phyloP scores from a whole-genome alignment of 2,797 vertebrate species.

The Momotus momota region DNA sequence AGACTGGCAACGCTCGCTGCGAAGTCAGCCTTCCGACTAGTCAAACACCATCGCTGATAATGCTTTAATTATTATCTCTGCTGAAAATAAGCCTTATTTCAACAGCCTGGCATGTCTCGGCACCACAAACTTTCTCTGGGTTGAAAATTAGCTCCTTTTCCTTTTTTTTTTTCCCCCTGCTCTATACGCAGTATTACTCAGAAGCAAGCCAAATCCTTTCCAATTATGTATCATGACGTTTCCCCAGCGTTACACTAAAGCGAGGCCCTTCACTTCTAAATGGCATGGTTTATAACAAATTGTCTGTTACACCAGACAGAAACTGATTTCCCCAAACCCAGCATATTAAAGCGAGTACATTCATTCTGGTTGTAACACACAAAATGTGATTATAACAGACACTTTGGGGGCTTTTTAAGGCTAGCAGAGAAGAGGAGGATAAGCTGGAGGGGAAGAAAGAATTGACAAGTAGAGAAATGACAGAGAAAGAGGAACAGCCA shows the following conservation, averaged over 20 bases:
- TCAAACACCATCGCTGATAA: background rate
- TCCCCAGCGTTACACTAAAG: slow-evolving; percentile 47
- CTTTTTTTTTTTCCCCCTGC: background rate
- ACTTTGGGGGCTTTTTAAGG: slow-evolving; percentile 72
- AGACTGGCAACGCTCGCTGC: slow-evolving; percentile 55
- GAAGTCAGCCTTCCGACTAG: slow-evolving; percentile 25
- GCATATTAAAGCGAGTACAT: slow-evolving; percentile 71
- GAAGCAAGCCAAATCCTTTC: slow-evolving; percentile 63
- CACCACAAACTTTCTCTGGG: background rate
- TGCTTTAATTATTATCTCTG: slow-evolving; percentile 36
- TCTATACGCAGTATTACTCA: slow-evolving; percentile 33
- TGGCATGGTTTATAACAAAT: slow-evolving; percentile 65
- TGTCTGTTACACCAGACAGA: slow-evolving; percentile 64
- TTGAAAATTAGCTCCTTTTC: slow-evolving; percentile 17
- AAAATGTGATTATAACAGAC: slow-evolving; percentile 75
- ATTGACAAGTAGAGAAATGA: slow-evolving; percentile 71
- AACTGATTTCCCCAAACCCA: slow-evolving; percentile 68
- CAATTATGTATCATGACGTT: slow-evolving; percentile 54
- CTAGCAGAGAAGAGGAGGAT: slow-evolving; percentile 52
- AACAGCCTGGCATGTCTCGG: background rate
- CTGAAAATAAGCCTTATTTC: slow-evolving; percentile 34
- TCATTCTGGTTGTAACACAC: slow-evolving; percentile 68
- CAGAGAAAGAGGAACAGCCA: slow-evolving; percentile 56
- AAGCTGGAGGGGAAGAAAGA: slow-evolving; percentile 68
- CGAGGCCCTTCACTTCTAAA: slow-evolving; percentile 69